Evolutionary conservation across 2,797 vertebrate genomes (phyloP).

Genomic region (Otolemur crassicaudatus): DNA sequence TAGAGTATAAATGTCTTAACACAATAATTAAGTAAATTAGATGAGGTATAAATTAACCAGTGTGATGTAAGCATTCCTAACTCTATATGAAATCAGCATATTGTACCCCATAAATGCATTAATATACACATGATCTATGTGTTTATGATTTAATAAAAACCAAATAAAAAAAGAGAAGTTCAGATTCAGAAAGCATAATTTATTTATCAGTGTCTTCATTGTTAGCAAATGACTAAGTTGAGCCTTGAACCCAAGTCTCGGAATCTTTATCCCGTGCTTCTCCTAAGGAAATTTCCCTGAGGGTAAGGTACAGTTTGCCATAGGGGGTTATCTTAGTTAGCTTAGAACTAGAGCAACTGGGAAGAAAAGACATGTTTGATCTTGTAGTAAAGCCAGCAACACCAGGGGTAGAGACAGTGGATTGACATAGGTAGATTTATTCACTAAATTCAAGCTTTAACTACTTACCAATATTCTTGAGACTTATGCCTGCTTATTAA

Average conservation of each 20-base stretch:
- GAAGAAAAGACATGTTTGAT: not conserved
- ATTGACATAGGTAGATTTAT: not conserved
- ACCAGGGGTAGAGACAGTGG: not conserved
- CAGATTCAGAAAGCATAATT: not conserved
- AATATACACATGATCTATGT: too few species aligned
- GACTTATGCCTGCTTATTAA: not conserved
- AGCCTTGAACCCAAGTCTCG: not conserved
- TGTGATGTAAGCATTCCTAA: too few species aligned
- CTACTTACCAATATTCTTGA: not conserved
- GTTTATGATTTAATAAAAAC: too few species aligned
- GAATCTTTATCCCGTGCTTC: not conserved
- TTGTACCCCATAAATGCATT: too few species aligned
- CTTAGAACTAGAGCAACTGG: not conserved
- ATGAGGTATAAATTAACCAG: too few species aligned
- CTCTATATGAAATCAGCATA: too few species aligned
- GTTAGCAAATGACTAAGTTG: not conserved
- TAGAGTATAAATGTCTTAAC: too few species aligned
- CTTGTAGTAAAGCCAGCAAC: not conserved
- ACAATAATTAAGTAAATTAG: too few species aligned
- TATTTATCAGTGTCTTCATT: not conserved
- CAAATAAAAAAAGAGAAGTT: not conserved
- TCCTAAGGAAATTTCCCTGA: not conserved
- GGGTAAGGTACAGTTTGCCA: not conserved
- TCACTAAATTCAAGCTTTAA: conserved; percentile 23
- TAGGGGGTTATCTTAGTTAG: not conserved